Percentiles rank a stretch among this genome's conserved stretches.
These are phyloP conservation scores for Rhizoglyphus robini DNA, from an alignment of 1,140 invertebrate species.

Conservation along the genomic window DNA sequence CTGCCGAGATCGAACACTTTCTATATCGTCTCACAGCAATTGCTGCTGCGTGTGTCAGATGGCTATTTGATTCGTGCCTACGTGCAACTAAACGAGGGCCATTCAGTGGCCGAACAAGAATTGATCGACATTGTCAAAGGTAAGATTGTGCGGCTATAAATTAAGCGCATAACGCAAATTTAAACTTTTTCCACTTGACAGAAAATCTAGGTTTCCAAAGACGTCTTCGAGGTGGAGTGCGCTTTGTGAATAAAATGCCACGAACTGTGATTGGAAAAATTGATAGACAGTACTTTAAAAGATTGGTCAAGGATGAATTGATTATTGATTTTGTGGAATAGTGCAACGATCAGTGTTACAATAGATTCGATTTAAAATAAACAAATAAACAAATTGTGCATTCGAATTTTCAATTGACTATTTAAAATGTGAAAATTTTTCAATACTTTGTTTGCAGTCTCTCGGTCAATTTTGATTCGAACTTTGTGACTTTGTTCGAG, in stretches of 20 bases:
- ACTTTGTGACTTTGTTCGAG: no score
- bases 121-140: conserved; percentile 4
- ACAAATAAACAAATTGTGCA: no score
- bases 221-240: conserved; percentile 4
- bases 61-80: conserved; percentile 57
- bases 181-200: background rate
- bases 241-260: background rate
- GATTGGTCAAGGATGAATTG: background rate
- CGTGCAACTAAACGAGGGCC: conserved; percentile 22
- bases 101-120: conserved; percentile 13
- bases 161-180: background rate
- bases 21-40: conserved; percentile 52
- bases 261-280: conserved; percentile 19
- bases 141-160: background rate
- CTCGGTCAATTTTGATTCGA: no score
- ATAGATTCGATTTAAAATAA: no score
- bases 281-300: conserved; percentile 18
- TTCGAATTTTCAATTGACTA: no score
- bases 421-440: no score
- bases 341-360: no score
- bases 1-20: conserved; percentile 28
- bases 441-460: no score
- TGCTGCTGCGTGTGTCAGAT: conserved; percentile 73
- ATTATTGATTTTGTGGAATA: conserved; percentile 1
- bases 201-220: conserved; percentile 13